Evolutionary conservation across 2,888 invertebrate genomes (phyloP), one percentile per base, ranked within the genome.

Genomic region (Epirrita christyi): DNA sequence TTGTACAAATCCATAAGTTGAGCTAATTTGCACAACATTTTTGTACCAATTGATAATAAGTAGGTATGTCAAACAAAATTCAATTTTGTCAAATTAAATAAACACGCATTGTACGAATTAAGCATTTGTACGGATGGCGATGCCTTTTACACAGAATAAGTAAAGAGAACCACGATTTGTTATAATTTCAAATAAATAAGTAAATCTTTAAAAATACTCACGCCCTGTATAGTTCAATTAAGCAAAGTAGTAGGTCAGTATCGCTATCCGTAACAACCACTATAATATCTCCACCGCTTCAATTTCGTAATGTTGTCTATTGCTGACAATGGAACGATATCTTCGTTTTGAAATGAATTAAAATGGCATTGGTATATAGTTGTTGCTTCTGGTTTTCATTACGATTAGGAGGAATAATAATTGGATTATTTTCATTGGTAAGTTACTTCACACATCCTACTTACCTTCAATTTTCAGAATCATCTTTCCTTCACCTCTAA

Each of bases 381-480:
- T 92, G 88, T 65, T 92, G 91, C 65, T 91, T 92, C 71, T 90
- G 91, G 89, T 91, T 90, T 77, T 92, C 91, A 9, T 70, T 92
- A 32, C 80, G 91, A 44, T 76, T 92, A 42, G 89, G 88, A 21
- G 91, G 89, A 21, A 86, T 92, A 66, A 61, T 92, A 28, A 90
- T 87, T 58, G 89, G 82, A 37, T 48, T 83, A 58, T 85, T 86
- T 71, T 86, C 88, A 53, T 55, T 83, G 65, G 91, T 91, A 75
- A 60, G 86, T 75, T 27, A 5, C 10, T 6, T 32, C 21, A 21
- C 21, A 21, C 4, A 21, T 4, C 21, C 4, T 21, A 21, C 21
- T 3, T 21, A 21, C 32, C 32, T 32, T 32, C 5, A 6, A 6
- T 36, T 36, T 36, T 36, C n/a, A 11, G 3, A 32, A 32, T 4